Percentiles rank a stretch among this genome's conserved stretches.
Conservation (phyloP, 1,140 invertebrate species). For the Maniola jurtina region DNA sequence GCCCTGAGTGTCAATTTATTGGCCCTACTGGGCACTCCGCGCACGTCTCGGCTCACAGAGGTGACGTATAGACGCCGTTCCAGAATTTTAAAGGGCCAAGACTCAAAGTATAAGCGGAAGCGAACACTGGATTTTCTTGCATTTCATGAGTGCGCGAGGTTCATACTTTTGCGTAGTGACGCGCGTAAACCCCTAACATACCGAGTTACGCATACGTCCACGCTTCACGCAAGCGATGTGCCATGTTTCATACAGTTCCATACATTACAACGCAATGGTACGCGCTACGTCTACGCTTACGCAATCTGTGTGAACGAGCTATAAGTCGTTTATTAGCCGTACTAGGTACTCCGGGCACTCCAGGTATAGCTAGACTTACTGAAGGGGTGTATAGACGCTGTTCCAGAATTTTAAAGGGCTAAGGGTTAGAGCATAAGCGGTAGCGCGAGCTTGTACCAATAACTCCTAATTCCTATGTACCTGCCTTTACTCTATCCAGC, state of each 20-base stretch:
- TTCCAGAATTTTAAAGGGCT: constrained; percentile 27
- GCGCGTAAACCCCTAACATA: no score
- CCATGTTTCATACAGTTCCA: no score
- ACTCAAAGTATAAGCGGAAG: not conserved
- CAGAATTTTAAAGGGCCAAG: constrained; percentile 24
- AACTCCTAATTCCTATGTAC: no score
- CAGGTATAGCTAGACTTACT: constrained; percentile 35
- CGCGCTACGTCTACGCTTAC: no score
- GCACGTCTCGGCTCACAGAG: constrained; percentile 37
- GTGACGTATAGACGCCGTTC: constrained; percentile 33
- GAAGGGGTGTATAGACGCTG: constrained; percentile 34
- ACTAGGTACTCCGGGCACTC: constrained; percentile 12
- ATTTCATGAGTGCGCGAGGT: no score
- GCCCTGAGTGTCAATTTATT: constrained; percentile 28
- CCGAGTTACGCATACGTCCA: no score
- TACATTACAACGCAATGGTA: no score
- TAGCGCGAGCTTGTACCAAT: not conserved
- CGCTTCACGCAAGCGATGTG: no score
- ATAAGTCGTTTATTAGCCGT: constrained; percentile 24
- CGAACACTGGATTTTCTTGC: not conserved
- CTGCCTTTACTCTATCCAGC: no score
- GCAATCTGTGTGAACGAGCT: no score
- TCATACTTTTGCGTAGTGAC: no score
- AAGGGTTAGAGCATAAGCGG: not conserved
- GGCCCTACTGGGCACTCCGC: constrained; percentile 17